phyloP scores from a whole-genome alignment of 1,140 invertebrate species.

The Drosophila leontia region DNA sequence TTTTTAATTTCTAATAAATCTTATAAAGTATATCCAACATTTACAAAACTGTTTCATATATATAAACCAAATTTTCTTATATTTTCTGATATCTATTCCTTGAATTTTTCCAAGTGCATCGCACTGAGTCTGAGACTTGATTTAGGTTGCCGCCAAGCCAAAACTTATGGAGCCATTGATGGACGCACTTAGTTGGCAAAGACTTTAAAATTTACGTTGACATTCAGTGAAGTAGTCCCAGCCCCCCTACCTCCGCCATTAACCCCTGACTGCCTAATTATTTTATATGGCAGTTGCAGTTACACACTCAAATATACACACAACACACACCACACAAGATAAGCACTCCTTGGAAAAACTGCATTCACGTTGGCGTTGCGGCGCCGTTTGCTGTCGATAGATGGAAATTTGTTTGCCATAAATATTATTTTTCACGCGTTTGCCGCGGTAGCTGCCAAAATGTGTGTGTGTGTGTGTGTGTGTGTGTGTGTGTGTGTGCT shows the following conservation, averaged over 20 bases:
- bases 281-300: conserved; percentile 65
- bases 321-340: background rate
- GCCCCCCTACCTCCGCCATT: conserved; percentile 1
- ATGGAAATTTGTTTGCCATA: conserved; percentile 83
- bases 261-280: conserved; percentile 73
- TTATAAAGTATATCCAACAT: too few relatives aligned
- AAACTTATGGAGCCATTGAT: conserved; percentile 70
- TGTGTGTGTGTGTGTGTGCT: background rate
- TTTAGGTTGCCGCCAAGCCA: conserved; percentile 69
- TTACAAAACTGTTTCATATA: too few relatives aligned
- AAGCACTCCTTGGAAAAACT: conserved; percentile 21
- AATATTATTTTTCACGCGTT: conserved; percentile 77
- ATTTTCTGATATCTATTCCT: too few relatives aligned
- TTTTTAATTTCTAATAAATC: too few relatives aligned
- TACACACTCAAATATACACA: conserved; percentile 12
- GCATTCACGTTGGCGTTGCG: conserved; percentile 63
- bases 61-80: too few relatives aligned
- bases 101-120: conserved; percentile 1
- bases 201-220: conserved; percentile 67
- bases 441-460: conserved; percentile 68
- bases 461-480: background rate
- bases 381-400: conserved; percentile 71
- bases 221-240: conserved; percentile 47
- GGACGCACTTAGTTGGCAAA: conserved; percentile 65
- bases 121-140: conserved; percentile 53